phyloP scores from a whole-genome alignment of 2,888 invertebrate genomes.

The Napeogenes inachia region DNA sequence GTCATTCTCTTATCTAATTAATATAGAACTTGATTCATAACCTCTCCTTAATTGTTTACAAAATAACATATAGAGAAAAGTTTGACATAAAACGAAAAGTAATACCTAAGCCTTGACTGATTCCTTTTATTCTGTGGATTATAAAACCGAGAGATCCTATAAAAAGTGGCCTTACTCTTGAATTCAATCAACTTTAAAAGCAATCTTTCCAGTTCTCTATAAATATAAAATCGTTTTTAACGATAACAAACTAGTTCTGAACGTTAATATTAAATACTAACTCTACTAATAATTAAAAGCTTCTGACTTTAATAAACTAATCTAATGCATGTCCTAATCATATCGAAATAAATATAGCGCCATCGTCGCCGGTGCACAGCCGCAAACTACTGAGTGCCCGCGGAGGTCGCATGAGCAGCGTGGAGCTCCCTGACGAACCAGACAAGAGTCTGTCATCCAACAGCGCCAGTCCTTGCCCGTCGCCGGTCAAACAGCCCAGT shows the following conservation, averaged over 20 bases:
- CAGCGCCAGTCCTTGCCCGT: conserved; percentile 95
- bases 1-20: too few relatives aligned
- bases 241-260: not conserved
- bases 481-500: conserved; percentile 81
- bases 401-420: conserved; percentile 93
- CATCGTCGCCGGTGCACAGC: conserved; percentile 94
- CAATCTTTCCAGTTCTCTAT: not conserved
- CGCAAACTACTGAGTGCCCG: conserved; percentile 87
- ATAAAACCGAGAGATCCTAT: conserved; percentile 18
- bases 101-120: conserved; percentile 7
- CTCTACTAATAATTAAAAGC: too few relatives aligned
- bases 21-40: too few relatives aligned
- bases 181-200: conserved; percentile 16
- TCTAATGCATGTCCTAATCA: conserved; percentile 4
- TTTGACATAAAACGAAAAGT: too few relatives aligned
- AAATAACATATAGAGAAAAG: too few relatives aligned
- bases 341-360: conserved; percentile 76
- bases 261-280: not conserved
- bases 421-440: conserved; percentile 93
- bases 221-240: not conserved
- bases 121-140: conserved; percentile 12
- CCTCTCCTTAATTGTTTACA: too few relatives aligned
- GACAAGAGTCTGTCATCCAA: conserved; percentile 94
- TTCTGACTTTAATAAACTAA: not conserved
- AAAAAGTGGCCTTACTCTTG: conserved; percentile 14